Evolutionary conservation across 2,113 vertebrate genomes (phyloP).

Genomic region (Hyperoodon ampullatus): DNA sequence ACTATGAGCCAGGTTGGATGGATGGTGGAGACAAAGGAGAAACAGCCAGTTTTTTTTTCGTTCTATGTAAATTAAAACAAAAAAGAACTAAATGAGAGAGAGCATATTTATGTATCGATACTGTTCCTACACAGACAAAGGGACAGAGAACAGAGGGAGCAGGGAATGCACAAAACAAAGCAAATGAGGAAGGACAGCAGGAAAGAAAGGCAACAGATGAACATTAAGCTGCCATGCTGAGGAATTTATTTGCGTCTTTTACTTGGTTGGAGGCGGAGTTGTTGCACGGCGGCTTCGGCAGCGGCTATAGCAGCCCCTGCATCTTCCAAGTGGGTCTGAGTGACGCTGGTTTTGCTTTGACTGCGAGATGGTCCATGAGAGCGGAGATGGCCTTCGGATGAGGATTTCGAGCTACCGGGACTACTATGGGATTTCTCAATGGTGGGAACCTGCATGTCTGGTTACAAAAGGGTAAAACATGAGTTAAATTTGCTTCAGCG

Average conservation of each 20-base stretch:
- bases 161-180: conserved; percentile 85
- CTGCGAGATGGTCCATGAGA: conserved; percentile 98
- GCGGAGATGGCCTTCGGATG: conserved; percentile 97
- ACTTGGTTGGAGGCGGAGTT: conserved; percentile 99
- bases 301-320: conserved; percentile 98
- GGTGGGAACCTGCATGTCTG: conserved; percentile 96
- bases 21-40: conserved; percentile 83
- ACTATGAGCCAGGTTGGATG: conserved; percentile 73
- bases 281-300: conserved; percentile 97
- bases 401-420: conserved; percentile 98
- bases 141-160: conserved; percentile 87
- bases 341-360: conserved; percentile 99
- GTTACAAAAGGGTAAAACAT: conserved; percentile 71
- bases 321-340: conserved; percentile 97
- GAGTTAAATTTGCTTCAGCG: conserved; percentile 72
- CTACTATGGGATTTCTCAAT: conserved; percentile 99
- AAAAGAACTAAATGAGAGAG: conserved; percentile 77
- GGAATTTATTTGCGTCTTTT: conserved; percentile 96
- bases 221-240: conserved; percentile 94
- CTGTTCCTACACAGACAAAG: conserved; percentile 84
- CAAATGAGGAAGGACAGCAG: conserved; percentile 84
- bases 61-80: conserved; percentile 81
- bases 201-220: conserved; percentile 93
- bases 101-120: conserved; percentile 83
- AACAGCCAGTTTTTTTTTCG: conserved; percentile 92